Base-by-base conservation (phyloP, 2,888 invertebrate genomes). In the Pachymerium ferrugineum region DNA sequence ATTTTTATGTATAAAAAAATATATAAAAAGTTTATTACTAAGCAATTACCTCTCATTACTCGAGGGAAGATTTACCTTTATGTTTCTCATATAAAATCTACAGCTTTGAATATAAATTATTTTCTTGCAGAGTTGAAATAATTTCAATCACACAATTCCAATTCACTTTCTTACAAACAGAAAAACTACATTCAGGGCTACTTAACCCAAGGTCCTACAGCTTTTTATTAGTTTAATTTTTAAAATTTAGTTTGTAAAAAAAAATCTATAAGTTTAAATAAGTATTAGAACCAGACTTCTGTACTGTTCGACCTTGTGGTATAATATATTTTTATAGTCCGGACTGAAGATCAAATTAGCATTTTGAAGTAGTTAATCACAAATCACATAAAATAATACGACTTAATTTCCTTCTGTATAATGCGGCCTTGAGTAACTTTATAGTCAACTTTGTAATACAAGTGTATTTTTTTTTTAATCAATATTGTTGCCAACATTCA, bases 351-450 rank as follows among this genome's bases (percentile, higher is more conserved):
- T 54, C 54, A 54, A 54, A 54, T 54, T 38, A 38, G 38, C 38
- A 38, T 38, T 38, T 38, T 6, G 38, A 38, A 38, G 16, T 38
- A 12, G 38, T 38, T 54, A 54, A 54, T 54, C 54, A 54, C 22
- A 54, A 25, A 54, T 10, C 54, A 54, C 28, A 47, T 54, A 54
- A 54, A 54, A 54, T 54, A 54, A 54, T 25, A 54, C 54, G 54
- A 54, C 25, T 54, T 54, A 54, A 54, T 54, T 54, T 54, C 28
- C 22, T 54, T n/a, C n/a, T n/a, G n/a, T n/a, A n/a, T n/a, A 54
- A 25, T 54, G 2, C 54, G 54, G 28, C 54, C 54, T 54, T 54
- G 54, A 1, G 54, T 54, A 25, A 54, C 28, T 54, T 54, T 54
- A 54, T 54, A 25, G 54, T 54, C 54, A 2, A 16, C 8, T n/a